Evolutionary conservation across 2,888 invertebrate species (phyloP), one percentile per base, ranked within the genome.

Genomic region (Schizotus pectinicornis): DNA sequence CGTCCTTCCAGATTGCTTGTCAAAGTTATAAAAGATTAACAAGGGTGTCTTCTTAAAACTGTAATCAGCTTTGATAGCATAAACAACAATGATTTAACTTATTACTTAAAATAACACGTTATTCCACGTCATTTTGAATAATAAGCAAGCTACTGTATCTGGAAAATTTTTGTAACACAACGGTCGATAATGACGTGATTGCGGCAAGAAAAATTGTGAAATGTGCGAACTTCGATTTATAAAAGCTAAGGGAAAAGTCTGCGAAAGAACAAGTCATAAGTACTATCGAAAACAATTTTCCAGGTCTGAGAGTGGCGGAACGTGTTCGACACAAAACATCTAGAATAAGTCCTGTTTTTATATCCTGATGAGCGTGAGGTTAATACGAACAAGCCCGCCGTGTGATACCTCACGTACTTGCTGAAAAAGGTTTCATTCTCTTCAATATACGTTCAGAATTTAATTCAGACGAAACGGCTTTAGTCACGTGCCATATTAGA

Each of bases 261-360:
- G 6, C 1, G 42, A 53, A 54, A 56, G 56, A 56, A 62, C 60
- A 56, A 60, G 57, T 43, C 58, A 41, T 59, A 59, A 62, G 62
- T 61, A 48, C 55, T 52, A 60, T 55, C 52, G 60, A 63, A 63
- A 61, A 60, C 57, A 63, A 55, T 63, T 63, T 63, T 58, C 55
- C 53, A 52, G 47, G 42, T 56, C 43, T 48, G 54, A 54, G 52
- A 57, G 55, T 56, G 57, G 46, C 51, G 42, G 42, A 61, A 57
- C 57, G 60, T 62, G 59, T 60, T 45, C 55, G 55, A 50, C 52
- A 60, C 57, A 62, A 62, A 60, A 62, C 62, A 47, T 54, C 48
- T 33, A 33, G 48, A 50, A 47, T 55, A 31, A 22, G 54, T 57
- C 54, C 22, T 54, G 52, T 62, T 59, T 62, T 62, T 62, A 59